Conservation (phyloP, 2,888 invertebrate species). For the Megalurothrips usitatus region DNA sequence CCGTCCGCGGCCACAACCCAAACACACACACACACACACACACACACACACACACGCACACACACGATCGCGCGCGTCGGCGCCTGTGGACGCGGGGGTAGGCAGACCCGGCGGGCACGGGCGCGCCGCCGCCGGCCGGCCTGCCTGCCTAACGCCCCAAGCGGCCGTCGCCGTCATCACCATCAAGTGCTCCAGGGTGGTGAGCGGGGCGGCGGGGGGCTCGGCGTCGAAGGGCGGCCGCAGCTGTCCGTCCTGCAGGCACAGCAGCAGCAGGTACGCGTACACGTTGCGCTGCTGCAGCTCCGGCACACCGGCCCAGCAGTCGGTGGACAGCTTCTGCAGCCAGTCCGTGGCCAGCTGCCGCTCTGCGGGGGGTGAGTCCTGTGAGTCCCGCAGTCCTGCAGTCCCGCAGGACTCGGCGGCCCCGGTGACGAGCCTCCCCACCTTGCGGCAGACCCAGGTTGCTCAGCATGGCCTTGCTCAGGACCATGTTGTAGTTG, state of each 20-base stretch:
- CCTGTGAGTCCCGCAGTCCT: too few relatives aligned
- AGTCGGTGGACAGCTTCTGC: not conserved
- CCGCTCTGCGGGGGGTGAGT: not conserved
- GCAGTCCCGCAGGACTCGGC: too few relatives aligned
- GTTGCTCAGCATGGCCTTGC: not conserved
- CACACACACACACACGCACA: too few relatives aligned
- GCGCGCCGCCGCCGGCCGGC: too few relatives aligned
- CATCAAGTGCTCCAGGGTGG: conserved; percentile 47
- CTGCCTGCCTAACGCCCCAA: not conserved
- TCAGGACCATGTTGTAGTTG: conserved; percentile 14
- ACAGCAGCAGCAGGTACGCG: conserved; percentile 51
- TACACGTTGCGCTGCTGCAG: conserved; percentile 54
- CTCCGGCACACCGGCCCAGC: conserved; percentile 48
- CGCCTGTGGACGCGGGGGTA: not conserved
- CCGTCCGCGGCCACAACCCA: too few relatives aligned
- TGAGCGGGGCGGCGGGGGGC: conserved; percentile 50
- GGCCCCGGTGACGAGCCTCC: not conserved
- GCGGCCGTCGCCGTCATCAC: not conserved
- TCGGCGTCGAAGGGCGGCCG: conserved; percentile 50
- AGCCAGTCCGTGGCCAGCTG: conserved; percentile 10
- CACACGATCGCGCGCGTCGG: not conserved
- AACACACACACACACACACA: too few relatives aligned
- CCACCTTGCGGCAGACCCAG: not conserved
- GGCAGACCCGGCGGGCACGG: not conserved
- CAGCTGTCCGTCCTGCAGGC: conserved; percentile 49